Base-by-base conservation (phyloP, 2,888 invertebrate genomes). In the Romanomermis culicivorax region DNA sequence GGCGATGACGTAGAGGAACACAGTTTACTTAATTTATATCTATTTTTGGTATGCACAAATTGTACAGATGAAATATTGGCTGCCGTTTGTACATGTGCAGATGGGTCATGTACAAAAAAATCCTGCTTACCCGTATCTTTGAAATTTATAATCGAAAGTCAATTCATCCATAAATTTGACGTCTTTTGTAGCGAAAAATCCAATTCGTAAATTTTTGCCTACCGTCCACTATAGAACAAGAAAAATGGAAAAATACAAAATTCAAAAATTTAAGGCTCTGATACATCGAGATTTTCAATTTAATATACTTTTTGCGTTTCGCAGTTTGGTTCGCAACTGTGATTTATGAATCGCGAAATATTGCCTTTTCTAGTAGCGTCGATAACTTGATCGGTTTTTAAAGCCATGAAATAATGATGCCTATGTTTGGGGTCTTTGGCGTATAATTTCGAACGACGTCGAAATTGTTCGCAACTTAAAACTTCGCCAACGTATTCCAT, bases 401-500 rank as follows among this genome's bases (percentile, higher is more conserved):
- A 73, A 0, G 91, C 84, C 93, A 97, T 95, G 70, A 95, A 93
- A 71, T 95, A 97, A 70, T 88, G 88, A 71, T 97, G 95, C 36
- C 80, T 77, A 17, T 36, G 47, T 2, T 25, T 26, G 17, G 42
- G 42, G 27, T 58, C 83, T 62, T 82, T 80, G 0, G 87, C 85
- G 71, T 95, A 95, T 48, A 81, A 78, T 64, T 83, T 82, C 0
- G 86, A 84, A 4, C 95, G 78, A 54, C 80, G 78, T 67, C 83
- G 82, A 72, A 95, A 93, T 69, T 86, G 85, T n/a, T 82, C 80
- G 51, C 81, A 82, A 70, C 87, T 83, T 7, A 95, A 75, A 0
- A 99, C 89, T 74, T 99, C 97, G 0, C 97, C 97, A 0, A 97
- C 85, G 69, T 97, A 99, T 70, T 99, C 97, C 80, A 95, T 83